phyloP scores from a whole-genome alignment of 2,888 invertebrate genomes.

The Hyalella azteca region DNA sequence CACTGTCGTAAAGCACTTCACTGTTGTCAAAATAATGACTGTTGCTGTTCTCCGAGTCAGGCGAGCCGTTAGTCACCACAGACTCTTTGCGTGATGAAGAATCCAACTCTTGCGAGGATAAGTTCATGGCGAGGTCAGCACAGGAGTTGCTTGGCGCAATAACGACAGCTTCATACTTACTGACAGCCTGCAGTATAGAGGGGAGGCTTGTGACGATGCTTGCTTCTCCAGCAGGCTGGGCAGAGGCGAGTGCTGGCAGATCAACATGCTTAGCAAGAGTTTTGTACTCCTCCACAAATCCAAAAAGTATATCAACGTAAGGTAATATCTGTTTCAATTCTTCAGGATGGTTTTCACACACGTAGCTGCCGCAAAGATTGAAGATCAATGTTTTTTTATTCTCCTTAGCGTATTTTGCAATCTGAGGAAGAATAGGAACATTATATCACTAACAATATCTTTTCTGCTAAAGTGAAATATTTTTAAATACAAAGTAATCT shows the following conservation, averaged over 20 bases:
- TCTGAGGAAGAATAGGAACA: constrained; percentile 49
- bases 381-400: constrained; percentile 65
- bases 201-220: constrained; percentile 38
- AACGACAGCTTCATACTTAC: constrained; percentile 39
- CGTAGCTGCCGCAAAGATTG: constrained; percentile 68
- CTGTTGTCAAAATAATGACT: constrained; percentile 24
- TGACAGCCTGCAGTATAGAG: constrained; percentile 40
- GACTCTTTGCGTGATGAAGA: not conserved
- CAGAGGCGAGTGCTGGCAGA: constrained; percentile 16
- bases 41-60: constrained; percentile 1
- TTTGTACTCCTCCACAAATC: constrained; percentile 68
- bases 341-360: constrained; percentile 64
- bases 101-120: not conserved
- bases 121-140: not conserved
- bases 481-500: not conserved
- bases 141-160: not conserved
- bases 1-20: constrained; percentile 16
- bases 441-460: not conserved
- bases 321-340: constrained; percentile 65
- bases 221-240: not conserved
- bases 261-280: constrained; percentile 63
- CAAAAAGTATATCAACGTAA: constrained; percentile 67
- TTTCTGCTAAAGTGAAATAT: not conserved
- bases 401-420: constrained; percentile 64
- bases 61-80: not conserved